Evolutionary conservation across 2,888 invertebrate genomes (phyloP), one percentile per base, ranked within the genome.

Genomic region (Ochropleura leucogaster): DNA sequence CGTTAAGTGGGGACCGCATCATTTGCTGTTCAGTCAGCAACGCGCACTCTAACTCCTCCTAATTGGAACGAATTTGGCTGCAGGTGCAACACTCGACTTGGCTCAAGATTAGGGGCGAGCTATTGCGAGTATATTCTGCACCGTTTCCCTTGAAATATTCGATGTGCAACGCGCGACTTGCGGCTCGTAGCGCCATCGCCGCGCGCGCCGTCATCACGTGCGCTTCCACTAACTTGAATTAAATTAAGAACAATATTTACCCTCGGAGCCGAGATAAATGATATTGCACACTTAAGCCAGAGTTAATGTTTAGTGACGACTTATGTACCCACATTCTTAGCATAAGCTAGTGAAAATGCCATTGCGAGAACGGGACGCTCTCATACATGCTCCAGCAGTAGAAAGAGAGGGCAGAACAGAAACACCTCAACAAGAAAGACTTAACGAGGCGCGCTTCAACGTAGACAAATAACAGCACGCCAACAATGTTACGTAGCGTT

Each of bases 211-310:
- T 92, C 92, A 92, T 92, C 93, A 92, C 91, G 91, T 93, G 92
- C 91, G 92, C 92, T 90, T 85, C 86, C 89, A 89, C 92, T 92
- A 93, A 95, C 94, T 94, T 92, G 92, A 96, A 94, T 95, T 96
- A 95, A 96, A 96, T 96, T 96, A 94, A 95, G 94, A 95, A 96
- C 95, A 96, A 96, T 96, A 96, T 96, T 96, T 95, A 95, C 95
- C 92, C 94, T 91, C 91, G 90, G 90, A 87, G 92, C 93, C 90
- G 89, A 94, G 94, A 95, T 94, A 95, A 95, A 96, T 94, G 95
- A 93, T 95, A 95, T 95, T 95, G 94, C 94, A 93, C 93, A 93
- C 93, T 94, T 94, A 94, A 94, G 94, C 92, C 90, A 88, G 90
- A 93, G 92, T 94, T 94, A 94, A 93, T 93, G 93, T 92, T 93